Conservation (phyloP, 2,797 vertebrate species). For the Lemur catta region DNA sequence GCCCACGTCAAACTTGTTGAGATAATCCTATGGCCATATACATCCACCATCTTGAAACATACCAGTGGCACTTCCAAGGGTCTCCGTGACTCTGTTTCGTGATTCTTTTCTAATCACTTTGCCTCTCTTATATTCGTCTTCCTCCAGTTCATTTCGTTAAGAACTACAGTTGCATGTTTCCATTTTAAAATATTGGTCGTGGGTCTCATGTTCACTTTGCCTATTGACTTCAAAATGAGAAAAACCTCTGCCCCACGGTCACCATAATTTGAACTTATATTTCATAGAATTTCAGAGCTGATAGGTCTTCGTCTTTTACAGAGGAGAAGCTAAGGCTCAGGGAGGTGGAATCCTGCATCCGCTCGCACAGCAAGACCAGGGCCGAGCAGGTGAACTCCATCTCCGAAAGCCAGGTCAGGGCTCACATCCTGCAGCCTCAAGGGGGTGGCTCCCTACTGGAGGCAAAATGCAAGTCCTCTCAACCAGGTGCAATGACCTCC, state of each 20-base stretch:
- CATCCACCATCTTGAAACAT: neutral
- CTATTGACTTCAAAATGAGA: neutral
- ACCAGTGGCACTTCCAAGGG: neutral
- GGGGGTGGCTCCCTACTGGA: neutral
- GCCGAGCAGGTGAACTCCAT: accelerated
- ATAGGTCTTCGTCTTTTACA: neutral
- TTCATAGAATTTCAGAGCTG: neutral
- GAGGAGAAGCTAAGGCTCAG: neutral
- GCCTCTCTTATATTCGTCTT: neutral
- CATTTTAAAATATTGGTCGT: neutral
- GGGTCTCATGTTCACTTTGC: neutral
- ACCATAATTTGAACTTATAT: neutral
- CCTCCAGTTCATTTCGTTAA: neutral
- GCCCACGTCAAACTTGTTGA: neutral
- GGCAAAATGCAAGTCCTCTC: neutral
- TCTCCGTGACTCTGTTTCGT: neutral
- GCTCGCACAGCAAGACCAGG: accelerated
- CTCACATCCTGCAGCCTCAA: neutral
- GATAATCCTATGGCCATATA: accelerated
- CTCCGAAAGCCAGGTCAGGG: neutral
- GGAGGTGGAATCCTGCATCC: neutral
- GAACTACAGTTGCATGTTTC: neutral
- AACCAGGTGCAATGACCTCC: neutral
- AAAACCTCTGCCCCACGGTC: neutral
- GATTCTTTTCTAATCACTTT: neutral